Base-by-base conservation (phyloP, 2,113 vertebrate species). In the Corythornis cristatus region DNA sequence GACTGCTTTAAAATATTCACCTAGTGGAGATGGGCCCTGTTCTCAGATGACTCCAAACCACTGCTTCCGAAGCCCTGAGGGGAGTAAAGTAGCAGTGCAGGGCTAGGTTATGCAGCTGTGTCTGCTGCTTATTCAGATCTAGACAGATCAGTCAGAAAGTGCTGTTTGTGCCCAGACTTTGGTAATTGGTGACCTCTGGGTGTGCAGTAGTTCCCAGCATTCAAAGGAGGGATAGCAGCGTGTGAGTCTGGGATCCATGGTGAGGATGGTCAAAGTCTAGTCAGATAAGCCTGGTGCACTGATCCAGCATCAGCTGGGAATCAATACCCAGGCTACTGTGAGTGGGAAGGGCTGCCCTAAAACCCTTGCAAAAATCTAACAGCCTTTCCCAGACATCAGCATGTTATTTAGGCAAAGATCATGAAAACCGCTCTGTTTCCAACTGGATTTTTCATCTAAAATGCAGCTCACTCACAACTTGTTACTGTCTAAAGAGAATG, bases 401-500 rank as follows among this genome's bases (percentile, higher is more conserved):
- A 11, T 83, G 29, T 94, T 84, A 82, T 94, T 95, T 95, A 76
- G 78, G 73, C 66, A 89, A 82, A 90, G 67, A 96, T 88, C 46
- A 56, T 83, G 70, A 89, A 76, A 77, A 89, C 75, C 11, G 51
- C 42, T 60, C 84, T 75, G 68, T 96, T 97, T 97, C 93, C 87
- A 84, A 42, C 57, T 64, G 92, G 81, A 88, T 94, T 96, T 97
- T 95, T 93, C 68, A 93, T 95, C 91, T 88, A 87, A 97, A 97
- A 96, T 92, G 88, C 94, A 95, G 95, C 90, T 97, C 95, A 86
- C 95, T 97, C 72, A 13, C 89, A 97, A 97, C 96, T 93, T 97
- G 93, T 95, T 97, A 96, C 94, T 96, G 96, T 97, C 94, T 96
- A 92, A 97, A 95, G 96, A 96, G 96, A 96, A 96, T 79, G 96